These are phyloP conservation scores for Drosophila paranaensis DNA, from an alignment of 2,888 invertebrate species.

Conservation along the genomic window DNA sequence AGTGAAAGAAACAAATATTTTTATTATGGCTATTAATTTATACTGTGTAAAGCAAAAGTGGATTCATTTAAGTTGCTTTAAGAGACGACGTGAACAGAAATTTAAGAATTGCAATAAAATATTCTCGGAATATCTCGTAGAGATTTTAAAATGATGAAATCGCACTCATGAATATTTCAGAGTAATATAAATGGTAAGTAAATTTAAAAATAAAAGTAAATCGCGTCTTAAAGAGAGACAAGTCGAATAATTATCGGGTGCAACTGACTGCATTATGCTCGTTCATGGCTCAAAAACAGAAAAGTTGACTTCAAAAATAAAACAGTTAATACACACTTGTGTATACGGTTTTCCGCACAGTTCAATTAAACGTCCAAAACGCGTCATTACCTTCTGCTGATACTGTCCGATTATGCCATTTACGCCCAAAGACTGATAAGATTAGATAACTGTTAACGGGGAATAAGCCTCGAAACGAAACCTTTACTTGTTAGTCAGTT, in stretches of 20 bases:
- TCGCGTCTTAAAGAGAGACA: no score
- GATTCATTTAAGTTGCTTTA: neutral
- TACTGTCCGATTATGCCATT: conserved; percentile 7
- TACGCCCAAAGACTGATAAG: conserved; percentile 40
- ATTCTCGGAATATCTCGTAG: neutral
- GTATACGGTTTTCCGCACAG: neutral
- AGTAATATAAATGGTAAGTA: neutral
- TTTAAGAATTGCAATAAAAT: neutral
- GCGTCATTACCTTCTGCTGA: conserved; percentile 12
- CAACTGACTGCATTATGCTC: neutral
- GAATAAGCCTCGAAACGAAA: conserved; percentile 31
- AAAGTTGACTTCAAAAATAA: neutral
- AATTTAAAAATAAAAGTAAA: no score
- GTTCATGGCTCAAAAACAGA: neutral
- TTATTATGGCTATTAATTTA: neutral
- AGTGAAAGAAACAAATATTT: no score
- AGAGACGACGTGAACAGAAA: neutral
- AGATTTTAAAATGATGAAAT: neutral
- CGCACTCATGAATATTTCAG: neutral
- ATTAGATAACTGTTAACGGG: conserved; percentile 44
- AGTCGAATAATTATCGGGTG: neutral
- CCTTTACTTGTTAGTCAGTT: conserved; percentile 43
- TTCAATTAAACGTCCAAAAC: neutral
- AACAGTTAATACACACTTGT: neutral
- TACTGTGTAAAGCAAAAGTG: neutral